phyloP scores from a whole-genome alignment of 2,888 invertebrate species.

The Metellina segmentata region DNA sequence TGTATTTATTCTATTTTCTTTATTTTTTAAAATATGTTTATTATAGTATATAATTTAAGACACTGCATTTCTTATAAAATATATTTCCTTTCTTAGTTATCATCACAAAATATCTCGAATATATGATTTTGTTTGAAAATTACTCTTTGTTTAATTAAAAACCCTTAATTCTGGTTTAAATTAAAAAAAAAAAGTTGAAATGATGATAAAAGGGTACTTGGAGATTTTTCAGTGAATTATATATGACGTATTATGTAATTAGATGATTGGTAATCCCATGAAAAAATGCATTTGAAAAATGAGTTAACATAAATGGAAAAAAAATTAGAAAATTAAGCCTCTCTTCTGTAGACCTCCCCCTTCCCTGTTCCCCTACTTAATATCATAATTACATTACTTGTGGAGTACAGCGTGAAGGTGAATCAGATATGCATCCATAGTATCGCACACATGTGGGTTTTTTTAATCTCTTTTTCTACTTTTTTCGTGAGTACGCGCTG shows the following conservation, averaged over 20 bases:
- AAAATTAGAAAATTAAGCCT: background rate
- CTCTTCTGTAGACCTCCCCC: background rate
- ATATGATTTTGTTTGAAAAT: no score
- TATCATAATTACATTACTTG: conserved; percentile 48
- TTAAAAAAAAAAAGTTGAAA: no score
- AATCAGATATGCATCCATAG: background rate
- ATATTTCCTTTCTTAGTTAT: no score
- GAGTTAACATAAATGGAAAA: background rate
- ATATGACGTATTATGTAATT: background rate
- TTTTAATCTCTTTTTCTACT: background rate
- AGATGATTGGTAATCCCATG: background rate
- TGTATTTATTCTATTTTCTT: no score
- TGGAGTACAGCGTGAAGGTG: conserved; percentile 6
- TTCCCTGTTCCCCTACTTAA: conserved; percentile 15
- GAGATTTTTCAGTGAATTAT: background rate
- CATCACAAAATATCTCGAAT: no score
- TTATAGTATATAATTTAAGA: no score
- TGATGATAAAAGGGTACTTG: no score
- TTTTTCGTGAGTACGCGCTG: no score
- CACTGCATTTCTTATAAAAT: no score
- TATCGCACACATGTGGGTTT: conserved; percentile 5
- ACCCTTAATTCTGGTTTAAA: no score
- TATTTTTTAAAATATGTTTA: no score
- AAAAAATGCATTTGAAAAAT: background rate
- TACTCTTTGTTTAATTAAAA: no score